Base-by-base conservation (phyloP, 1,140 invertebrate genomes). In the Aphelenchoides besseyi region DNA sequence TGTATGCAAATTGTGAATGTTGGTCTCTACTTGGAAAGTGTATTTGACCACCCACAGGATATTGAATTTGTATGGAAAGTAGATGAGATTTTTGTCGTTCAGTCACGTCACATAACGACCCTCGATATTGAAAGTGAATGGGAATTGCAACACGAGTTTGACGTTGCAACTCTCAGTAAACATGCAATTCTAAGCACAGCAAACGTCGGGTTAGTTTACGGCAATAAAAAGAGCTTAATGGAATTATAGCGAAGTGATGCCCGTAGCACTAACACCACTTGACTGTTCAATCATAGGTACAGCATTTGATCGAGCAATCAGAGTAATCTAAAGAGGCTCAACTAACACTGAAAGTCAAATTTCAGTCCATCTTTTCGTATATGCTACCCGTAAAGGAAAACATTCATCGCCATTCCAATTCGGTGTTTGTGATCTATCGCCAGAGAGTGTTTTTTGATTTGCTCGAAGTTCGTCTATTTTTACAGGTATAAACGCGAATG, bases 141-240 rank as follows among this genome's bases (percentile, higher is more conserved):
- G 74, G 91, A 92, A 77, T 74, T 92, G 8, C 84, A 87, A 0
- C 90, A 91, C 79, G 91, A 92, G 82, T 86, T 90, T 74, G 90
- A 91, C 85, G 85, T 86, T 8, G 85, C 89, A 0, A 79, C 89
- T 3, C 72, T 84, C 2, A 82, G 79, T 8, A 83, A 86, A n/a
- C 73, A 77, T 5, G 87, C 88, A 35, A 76, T 83, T 36, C 61
- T 83, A 1, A 87, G 86, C n/a, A 86, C 83, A 8, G 72, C 72
- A 8, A 74, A 74, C 62, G 62, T 74, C 26, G 72, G 72, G 48
- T 72, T 72, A 9, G 61, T 37, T 71, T 59, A 8, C 5, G 18
- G 55, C 5, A 8, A 8, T 8, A 18, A 8, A 23, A 8, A 8
- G 55, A 8, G 5, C 16, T 8, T 18, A 59, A 8, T 8, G 5